Conservation (phyloP, 2,888 invertebrate genomes). For the Diarsia brunnea region DNA sequence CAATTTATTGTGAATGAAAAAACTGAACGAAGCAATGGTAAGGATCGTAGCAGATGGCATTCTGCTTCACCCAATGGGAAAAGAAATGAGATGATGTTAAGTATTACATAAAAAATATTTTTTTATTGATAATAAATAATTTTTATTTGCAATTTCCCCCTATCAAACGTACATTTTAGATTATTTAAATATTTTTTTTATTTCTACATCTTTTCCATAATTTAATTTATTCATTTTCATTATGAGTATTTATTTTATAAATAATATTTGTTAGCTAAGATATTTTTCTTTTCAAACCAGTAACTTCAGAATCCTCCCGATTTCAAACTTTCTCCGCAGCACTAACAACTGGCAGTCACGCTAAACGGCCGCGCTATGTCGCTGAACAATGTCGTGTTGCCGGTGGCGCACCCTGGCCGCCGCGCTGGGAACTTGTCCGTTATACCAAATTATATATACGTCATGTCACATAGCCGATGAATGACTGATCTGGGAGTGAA, state of each 20-base stretch:
- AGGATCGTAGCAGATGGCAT: background rate
- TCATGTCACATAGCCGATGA: constrained; percentile 47
- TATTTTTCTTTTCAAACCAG: constrained; percentile 5
- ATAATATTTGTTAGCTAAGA: background rate
- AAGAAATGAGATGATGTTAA: background rate
- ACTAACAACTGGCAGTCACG: constrained; percentile 67
- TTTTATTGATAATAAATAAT: background rate
- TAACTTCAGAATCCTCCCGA: constrained; percentile 6
- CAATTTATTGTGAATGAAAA: background rate
- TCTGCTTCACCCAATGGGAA: background rate
- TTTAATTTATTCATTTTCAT: background rate
- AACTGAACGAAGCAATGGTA: background rate
- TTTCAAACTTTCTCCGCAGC: constrained; percentile 43
- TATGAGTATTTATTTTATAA: no score
- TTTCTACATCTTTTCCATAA: background rate
- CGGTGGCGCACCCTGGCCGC: constrained; percentile 62
- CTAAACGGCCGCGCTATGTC: constrained; percentile 65
- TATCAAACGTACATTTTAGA: background rate
- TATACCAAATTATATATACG: constrained; percentile 53
- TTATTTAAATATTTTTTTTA: background rate
- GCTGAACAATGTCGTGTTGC: constrained; percentile 64
- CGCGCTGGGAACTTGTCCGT: constrained; percentile 41
- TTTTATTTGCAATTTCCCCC: background rate
- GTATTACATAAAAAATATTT: no score
- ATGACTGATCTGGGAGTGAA: constrained; percentile 31